Evolutionary conservation across 2,113 vertebrate genomes (phyloP), one percentile per base, ranked within the genome.

Genomic region (Pungitius pungitius): DNA sequence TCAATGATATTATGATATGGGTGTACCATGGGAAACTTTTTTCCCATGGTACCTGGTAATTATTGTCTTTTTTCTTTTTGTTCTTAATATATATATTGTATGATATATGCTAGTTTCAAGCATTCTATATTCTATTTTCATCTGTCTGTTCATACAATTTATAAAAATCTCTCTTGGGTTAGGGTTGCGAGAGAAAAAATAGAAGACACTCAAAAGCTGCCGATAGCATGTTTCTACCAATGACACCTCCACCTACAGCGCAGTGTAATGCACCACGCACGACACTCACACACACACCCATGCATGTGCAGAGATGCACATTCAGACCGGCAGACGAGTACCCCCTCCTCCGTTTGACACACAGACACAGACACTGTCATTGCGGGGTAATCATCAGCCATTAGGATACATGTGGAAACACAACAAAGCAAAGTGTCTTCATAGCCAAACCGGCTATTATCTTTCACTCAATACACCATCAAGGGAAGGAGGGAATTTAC

Each of bases 371-470:
- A 87, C 75, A 73, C 87, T 86, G 76, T 85, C 81, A 89, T 89
- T 87, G 83, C 47, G 8, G 75, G 77, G 85, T 81, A 90, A 90
- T 90, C 88, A 78, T 80, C 83, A 61, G 69, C 84, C 84, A 90
- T 92, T 91, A 89, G 80, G 77, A 82, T 78, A 85, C 76, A 83
- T 77, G 58, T 75, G 70, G 72, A 81, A 88, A 78, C 80, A 81
- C 84, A 83, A 89, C 77, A 84, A 89, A 85, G 82, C 82, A 90
- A 85, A 90, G 86, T 86, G 88, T 84, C 80, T 84, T 78, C 79
- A 81, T 69, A 57, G 68, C 73, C 77, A 74, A 85, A 88, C 81
- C 43, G 14, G 73, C 85, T 74, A 88, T 92, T 88, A 89, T 89
- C 77, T 86, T 83, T 86, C 70, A 75, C 86, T 91, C 81, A 86